These are phyloP conservation scores for Phyllotreta striolata DNA, from an alignment of 2,888 invertebrate species.

Conservation along the genomic window DNA sequence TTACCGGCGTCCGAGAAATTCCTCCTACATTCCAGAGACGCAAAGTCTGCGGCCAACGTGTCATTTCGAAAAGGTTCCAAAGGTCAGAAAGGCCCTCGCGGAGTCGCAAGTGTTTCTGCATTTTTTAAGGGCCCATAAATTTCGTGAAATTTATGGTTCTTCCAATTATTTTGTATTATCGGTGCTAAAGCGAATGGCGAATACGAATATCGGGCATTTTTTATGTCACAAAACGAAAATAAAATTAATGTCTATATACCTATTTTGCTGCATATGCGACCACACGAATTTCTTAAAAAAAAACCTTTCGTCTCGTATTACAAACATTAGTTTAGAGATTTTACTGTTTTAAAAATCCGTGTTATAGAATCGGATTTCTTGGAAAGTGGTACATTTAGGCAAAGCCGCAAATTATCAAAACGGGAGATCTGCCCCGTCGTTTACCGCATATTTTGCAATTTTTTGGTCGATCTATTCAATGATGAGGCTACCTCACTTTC, in stretches of 20 bases:
- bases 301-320: not conserved
- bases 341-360: not conserved
- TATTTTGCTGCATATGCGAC: slow-evolving; percentile 4
- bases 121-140: slow-evolving; percentile 47
- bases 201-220: slow-evolving; percentile 28
- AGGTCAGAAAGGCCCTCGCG: slow-evolving; percentile 32
- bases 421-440: slow-evolving; percentile 21
- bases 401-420: slow-evolving; percentile 8
- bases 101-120: slow-evolving; percentile 6
- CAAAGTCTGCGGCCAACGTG: slow-evolving; percentile 24
- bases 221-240: slow-evolving; percentile 25
- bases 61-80: slow-evolving; percentile 17
- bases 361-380: not conserved
- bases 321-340: not conserved
- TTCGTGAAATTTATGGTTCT: slow-evolving; percentile 48
- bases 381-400: slow-evolving; percentile 2
- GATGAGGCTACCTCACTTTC: slow-evolving; percentile 29
- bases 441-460: slow-evolving; percentile 43
- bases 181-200: slow-evolving; percentile 25
- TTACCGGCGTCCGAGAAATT: slow-evolving; percentile 29
- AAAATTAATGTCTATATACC: slow-evolving; percentile 20
- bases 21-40: slow-evolving; percentile 26
- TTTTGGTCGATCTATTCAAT: slow-evolving; percentile 42
- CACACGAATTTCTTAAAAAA: slow-evolving; percentile 2
- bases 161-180: slow-evolving; percentile 34